phyloP scores from a whole-genome alignment of 2,113 vertebrate species.

The Gymnocephalus cernua region DNA sequence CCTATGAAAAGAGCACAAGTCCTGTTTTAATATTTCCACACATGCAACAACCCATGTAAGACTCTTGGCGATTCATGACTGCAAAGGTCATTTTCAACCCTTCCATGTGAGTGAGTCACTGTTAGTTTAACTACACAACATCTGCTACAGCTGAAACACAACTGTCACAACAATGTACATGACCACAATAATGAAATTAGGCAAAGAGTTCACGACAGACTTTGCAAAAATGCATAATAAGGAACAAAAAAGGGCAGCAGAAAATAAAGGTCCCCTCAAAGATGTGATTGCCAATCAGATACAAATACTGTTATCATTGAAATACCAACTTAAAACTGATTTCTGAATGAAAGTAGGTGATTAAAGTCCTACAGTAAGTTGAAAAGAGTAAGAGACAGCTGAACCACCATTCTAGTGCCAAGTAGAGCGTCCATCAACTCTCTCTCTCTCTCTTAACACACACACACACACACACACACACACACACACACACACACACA shows the following conservation, averaged over 20 bases:
- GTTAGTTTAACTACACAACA: not conserved
- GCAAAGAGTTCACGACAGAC: no score
- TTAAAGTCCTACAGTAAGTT: not conserved
- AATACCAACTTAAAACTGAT: not conserved
- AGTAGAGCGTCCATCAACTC: conserved; percentile 13
- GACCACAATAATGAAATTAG: not conserved
- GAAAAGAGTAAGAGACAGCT: not conserved
- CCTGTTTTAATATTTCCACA: conserved; percentile 49
- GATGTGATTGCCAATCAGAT: no score
- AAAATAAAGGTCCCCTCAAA: no score
- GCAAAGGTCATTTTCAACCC: conserved; percentile 38
- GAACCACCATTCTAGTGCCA: not conserved
- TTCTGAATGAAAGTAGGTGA: not conserved
- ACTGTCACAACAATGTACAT: conserved; percentile 3
- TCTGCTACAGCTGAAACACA: not conserved
- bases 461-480: not conserved
- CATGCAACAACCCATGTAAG: not conserved
- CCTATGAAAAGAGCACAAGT: conserved; percentile 42
- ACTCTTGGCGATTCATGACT: not conserved
- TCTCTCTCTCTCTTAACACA: conserved; percentile 1
- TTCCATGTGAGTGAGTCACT: not conserved
- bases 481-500: not conserved
- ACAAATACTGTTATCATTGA: no score
- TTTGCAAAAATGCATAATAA: no score
- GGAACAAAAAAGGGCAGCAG: no score